phyloP scores from a whole-genome alignment of 2,888 invertebrate genomes.

The Timandra comae region DNA sequence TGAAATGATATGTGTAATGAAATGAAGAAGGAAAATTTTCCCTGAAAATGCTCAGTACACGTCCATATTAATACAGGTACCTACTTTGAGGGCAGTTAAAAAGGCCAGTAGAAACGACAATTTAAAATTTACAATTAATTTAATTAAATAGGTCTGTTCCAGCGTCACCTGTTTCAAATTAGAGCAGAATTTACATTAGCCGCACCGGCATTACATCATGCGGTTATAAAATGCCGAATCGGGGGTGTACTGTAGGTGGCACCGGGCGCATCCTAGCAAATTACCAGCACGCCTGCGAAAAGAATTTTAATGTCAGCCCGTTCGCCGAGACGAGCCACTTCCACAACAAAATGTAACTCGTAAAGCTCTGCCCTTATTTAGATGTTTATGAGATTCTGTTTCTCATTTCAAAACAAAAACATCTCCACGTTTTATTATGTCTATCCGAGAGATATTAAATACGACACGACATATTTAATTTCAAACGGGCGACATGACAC shows the following conservation, averaged over 20 bases:
- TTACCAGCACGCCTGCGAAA: constrained; percentile 29
- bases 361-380: constrained; percentile 22
- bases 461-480: too few relatives aligned
- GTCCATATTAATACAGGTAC: too few relatives aligned
- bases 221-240: constrained; percentile 22
- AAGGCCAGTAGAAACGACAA: too few relatives aligned
- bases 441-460: too few relatives aligned
- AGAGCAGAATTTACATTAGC: constrained; percentile 25
- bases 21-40: too few relatives aligned
- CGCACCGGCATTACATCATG: constrained; percentile 22
- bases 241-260: constrained; percentile 12
- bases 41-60: too few relatives aligned
- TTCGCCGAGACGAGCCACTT: constrained; percentile 17
- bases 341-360: constrained; percentile 18
- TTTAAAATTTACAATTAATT: constrained; percentile 11
- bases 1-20: too few relatives aligned
- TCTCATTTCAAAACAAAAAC: not conserved
- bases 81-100: too few relatives aligned
- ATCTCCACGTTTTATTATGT: too few relatives aligned
- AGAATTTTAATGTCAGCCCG: constrained; percentile 38
- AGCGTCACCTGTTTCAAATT: constrained; percentile 25
- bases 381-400: not conserved
- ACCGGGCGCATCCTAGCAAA: constrained; percentile 25
- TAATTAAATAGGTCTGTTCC: constrained; percentile 18
- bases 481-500: too few relatives aligned